Evolutionary conservation across 1,140 invertebrate genomes (phyloP).

Genomic region (Batillaria attramentaria): DNA sequence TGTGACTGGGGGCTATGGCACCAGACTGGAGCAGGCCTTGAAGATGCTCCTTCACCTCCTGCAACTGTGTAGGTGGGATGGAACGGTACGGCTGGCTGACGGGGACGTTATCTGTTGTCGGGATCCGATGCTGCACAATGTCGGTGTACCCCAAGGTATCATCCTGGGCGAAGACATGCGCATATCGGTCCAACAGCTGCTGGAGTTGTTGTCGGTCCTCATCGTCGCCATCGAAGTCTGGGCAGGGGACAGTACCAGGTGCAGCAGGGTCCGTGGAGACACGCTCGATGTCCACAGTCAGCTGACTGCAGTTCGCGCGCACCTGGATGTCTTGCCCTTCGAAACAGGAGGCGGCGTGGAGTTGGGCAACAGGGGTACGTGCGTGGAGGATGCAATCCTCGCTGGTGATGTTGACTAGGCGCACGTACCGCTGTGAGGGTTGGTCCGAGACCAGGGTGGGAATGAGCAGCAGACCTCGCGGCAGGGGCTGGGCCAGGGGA

Average conservation of each 20-base stretch:
- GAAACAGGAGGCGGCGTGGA: too few species aligned
- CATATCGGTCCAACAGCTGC: neutral
- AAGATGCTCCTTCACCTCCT: conserved; percentile 33
- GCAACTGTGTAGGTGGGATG: neutral
- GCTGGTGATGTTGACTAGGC: neutral
- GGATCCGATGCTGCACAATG: conserved; percentile 21
- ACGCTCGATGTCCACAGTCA: too few species aligned
- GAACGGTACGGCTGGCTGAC: conserved; percentile 20
- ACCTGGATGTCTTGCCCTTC: too few species aligned
- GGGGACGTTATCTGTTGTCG: conserved; percentile 28
- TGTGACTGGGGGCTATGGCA: conserved; percentile 28
- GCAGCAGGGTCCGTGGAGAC: too few species aligned
- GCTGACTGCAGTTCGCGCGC: too few species aligned
- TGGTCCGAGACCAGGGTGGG: neutral
- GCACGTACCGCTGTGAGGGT: neutral
- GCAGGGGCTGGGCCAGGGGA: neutral
- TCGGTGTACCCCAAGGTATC: conserved; percentile 30
- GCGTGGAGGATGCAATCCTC: neutral
- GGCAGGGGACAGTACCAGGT: too few species aligned
- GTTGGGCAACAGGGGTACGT: neutral
- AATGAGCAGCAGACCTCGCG: neutral
- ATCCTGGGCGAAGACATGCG: conserved; percentile 26
- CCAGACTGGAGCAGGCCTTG: conserved; percentile 15
- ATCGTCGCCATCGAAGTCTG: neutral
- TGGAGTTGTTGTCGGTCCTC: neutral